Evolutionary conservation across 2,113 vertebrate species (phyloP), one percentile per base, ranked within the genome.

Genomic region (Loxodonta africana): DNA sequence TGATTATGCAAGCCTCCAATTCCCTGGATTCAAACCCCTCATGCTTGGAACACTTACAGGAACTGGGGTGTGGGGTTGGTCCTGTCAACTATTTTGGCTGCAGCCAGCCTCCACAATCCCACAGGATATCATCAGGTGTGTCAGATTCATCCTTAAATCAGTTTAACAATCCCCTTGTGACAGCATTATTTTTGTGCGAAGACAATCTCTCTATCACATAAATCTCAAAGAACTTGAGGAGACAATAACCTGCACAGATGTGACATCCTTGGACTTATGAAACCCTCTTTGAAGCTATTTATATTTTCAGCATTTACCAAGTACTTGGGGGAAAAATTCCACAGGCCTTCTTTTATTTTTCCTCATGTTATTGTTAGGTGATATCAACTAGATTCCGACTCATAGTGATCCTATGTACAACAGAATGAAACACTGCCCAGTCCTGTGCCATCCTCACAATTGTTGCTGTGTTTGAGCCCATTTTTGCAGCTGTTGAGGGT

Each of bases 321-420:
- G 57, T 6, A 21, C 60, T 92, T 92, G 82, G 82, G 46, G 51
- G 90, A 90, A 90, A 82, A 74, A 92, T 95, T 90, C 41, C 8
- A 67, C 33, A 78, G 93, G 25, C 85, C 78, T 93, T 93, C n/a
- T 78, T 90, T 87, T 93, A 92, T 91, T 94, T 97, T 78, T 92
- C 53, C 33, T 71, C 77, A 18, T 94, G 60, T 62, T 62, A 20
- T 62, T 21, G 60, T 62, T 21, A 62, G 60, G 60, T 62, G 18
- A 18, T 7, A 57, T 57, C 53, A 57, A 17, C 9, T 57, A 3
- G 11, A 14, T 57, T 57, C 53, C 4, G 11, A 57, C 14, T 1
- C 53, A 57, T 23, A 23, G 60, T 6, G 5, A 62, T 20, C 60
- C 60, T 62, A 23, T 62, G 60, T 62, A 6, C 21, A 62, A 23